A percentile compares a stretch with the other conserved stretches of the same genome.
phyloP scores from a whole-genome alignment of 2,888 invertebrate species.

The Meandrusa payeni region DNA sequence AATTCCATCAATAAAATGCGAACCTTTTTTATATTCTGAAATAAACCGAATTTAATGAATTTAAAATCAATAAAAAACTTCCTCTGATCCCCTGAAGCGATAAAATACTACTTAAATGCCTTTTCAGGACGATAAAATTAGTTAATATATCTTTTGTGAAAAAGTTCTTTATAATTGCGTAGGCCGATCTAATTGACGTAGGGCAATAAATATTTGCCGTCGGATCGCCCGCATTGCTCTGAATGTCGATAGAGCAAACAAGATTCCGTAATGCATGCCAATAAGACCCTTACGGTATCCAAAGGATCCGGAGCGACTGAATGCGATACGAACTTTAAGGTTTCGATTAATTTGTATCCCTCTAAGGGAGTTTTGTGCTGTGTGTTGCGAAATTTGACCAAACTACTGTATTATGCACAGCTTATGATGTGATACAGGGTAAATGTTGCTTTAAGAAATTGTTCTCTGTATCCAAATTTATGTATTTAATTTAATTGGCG shows the following conservation, averaged over 20 bases:
- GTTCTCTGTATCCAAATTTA: too few species aligned
- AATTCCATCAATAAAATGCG: too few species aligned
- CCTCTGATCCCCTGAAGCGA: conserved; percentile 65
- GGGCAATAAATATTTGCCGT: conserved; percentile 66
- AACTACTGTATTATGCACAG: too few species aligned
- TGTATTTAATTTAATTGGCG: too few species aligned
- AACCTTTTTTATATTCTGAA: too few species aligned
- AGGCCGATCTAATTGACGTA: conserved; percentile 55
- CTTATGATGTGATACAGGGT: too few species aligned
- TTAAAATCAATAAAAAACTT: conserved; percentile 77
- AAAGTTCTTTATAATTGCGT: conserved; percentile 22
- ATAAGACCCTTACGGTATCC: conserved; percentile 52
- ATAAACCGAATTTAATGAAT: too few species aligned
- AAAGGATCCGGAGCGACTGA: conserved; percentile 12
- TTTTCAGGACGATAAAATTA: conserved; percentile 68
- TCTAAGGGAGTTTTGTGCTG: neutral
- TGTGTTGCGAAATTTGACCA: too few species aligned
- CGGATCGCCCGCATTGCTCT: conserved; percentile 49
- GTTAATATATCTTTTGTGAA: conserved; percentile 59
- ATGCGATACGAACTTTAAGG: conserved; percentile 16
- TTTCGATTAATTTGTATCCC: conserved; percentile 13
- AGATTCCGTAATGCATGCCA: conserved; percentile 64
- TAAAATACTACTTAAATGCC: conserved; percentile 73
- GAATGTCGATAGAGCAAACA: conserved; percentile 59
- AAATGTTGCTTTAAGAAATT: too few species aligned